Evolutionary conservation across 2,797 vertebrate species (phyloP), one percentile per base, ranked within the genome.

Genomic region (Limosa lapponica): DNA sequence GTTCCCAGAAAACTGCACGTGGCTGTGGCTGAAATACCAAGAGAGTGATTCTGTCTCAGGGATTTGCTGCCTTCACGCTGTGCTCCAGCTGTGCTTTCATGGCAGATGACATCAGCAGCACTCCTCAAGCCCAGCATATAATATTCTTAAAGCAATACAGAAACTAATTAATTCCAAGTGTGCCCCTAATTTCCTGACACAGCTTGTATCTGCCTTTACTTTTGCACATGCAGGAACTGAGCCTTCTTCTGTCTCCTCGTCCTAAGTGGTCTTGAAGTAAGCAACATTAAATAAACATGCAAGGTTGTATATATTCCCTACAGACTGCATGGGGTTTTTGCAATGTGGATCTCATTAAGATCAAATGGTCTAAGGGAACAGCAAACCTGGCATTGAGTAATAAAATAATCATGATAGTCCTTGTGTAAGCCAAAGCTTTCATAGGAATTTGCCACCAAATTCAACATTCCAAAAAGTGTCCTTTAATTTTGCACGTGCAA

Each of bases 111-210:
- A 91, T 90, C 93, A 93, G 71, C 90, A 95, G 79, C 87, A 18
- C 66, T 92, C 59, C 52, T 89, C 71, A 77, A 96, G 64, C 30
- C 70, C 69, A 94, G 65, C 36, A 34, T 59, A 49, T 48, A 91
- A 75, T 88, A 91, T 67, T 85, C 86, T 93, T 48, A 73, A 95
- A 90, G 89, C 82, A 90, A 92, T 78, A 87, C 83, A 95, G 94
- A 93, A 96, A 95, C 90, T 96, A 96, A 96, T 95, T 95, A 97
- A 96, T 97, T 97, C 94, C 95, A 97, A 96, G 92, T 93, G 93
- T 92, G 92, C 39, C 85, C 90, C 90, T 82, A 87, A 93, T 94
- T 96, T 97, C 78, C 64, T 87, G 70, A 89, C 87, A 85, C 62
- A 96, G 92, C 82, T 95, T 92, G 70, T 85, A 77, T 93, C 69